Base-by-base conservation (phyloP, 2,797 vertebrate genomes). In the Trachops cirrhosus region DNA sequence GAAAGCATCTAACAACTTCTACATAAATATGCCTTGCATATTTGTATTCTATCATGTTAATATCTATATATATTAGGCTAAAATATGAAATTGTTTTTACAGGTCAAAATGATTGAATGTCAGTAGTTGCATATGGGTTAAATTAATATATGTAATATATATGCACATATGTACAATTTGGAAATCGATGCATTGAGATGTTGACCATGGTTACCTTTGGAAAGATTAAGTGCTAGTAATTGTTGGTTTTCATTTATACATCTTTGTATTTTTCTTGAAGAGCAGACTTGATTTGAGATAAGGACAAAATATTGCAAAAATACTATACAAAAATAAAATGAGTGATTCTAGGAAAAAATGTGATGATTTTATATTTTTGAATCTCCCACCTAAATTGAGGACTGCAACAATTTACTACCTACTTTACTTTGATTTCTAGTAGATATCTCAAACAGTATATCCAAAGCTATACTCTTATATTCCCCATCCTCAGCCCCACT, bases 341-440 rank as follows among this genome's bases (percentile, higher is more conserved):
- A 15, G 22, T 68, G 22, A 94, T 85, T 85, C 46, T 89, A 92
- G 39, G 44, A 54, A 50, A 91, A 96, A n/a, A 90, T 71, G 59
- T 89, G 50, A 82, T 44, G 41, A 44, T 46, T 46, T 21, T 48
- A 64, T 68, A 54, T 83, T 88, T 91, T 87, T 29, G 50, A 94
- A 91, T 77, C 52, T 73, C 41, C 34, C 54, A 74, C 34, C 16
- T 74, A 68, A 92, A 89, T 18, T 94, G 29, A 74, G 67, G 67
- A 79, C n/a, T 68, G 48, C 18, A 94, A 44, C 26, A 44, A 85
- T 68, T 71, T 68, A 74, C 48, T 52, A 39, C 21, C 24, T 88
- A 50, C 39, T 94, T 82, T 70, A 93, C 41, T 92, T 82, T 92
- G 79, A 92, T 44, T 79, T 84, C 54, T 67, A 85, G n/a, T 74